These are phyloP conservation scores for Drosophila greeni DNA, from an alignment of 2,888 invertebrate species.

Conservation along the genomic window DNA sequence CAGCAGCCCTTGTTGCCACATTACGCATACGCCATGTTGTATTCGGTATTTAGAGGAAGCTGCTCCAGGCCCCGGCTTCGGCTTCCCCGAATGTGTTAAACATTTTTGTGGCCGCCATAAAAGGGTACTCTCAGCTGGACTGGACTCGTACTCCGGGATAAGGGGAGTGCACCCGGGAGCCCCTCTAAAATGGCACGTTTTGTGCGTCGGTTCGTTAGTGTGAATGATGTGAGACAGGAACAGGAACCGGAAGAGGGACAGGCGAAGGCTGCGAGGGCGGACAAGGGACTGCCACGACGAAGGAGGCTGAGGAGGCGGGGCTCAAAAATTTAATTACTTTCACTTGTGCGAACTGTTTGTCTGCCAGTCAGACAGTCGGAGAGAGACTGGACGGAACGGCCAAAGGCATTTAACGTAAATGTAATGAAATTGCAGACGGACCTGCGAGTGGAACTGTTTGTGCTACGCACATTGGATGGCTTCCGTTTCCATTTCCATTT, in stretches of 20 bases:
- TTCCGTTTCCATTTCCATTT: conserved; percentile 17
- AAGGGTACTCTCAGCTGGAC: conserved; percentile 49
- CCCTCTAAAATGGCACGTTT: conserved; percentile 48
- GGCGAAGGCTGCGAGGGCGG: conserved; percentile 11
- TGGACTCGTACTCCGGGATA: conserved; percentile 31
- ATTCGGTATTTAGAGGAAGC: conserved; percentile 31
- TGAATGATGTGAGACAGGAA: conserved; percentile 48
- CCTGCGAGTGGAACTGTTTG: conserved; percentile 20
- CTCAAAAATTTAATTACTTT: conserved; percentile 73
- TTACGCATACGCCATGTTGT: conserved; percentile 49
- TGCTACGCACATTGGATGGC: conserved; percentile 52
- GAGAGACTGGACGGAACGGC: conserved; percentile 37
- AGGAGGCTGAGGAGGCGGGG: conserved; percentile 14
- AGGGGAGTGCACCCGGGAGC: conserved; percentile 8
- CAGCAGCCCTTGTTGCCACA: conserved; percentile 36
- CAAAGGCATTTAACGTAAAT: conserved; percentile 69
- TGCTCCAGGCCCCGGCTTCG: conserved; percentile 46
- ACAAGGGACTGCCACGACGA: conserved; percentile 3
- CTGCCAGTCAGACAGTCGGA: conserved; percentile 41
- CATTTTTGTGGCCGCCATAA: conserved; percentile 67
- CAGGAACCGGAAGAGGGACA: not conserved
- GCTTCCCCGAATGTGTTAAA: conserved; percentile 64
- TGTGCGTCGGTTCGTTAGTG: conserved; percentile 61
- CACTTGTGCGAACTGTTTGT: conserved; percentile 68
- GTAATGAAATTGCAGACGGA: conserved; percentile 62